A percentile compares a stretch with the other conserved stretches of the same genome.
phyloP scores from a whole-genome alignment of 2,113 vertebrate species.

The Pogona vitticeps region DNA sequence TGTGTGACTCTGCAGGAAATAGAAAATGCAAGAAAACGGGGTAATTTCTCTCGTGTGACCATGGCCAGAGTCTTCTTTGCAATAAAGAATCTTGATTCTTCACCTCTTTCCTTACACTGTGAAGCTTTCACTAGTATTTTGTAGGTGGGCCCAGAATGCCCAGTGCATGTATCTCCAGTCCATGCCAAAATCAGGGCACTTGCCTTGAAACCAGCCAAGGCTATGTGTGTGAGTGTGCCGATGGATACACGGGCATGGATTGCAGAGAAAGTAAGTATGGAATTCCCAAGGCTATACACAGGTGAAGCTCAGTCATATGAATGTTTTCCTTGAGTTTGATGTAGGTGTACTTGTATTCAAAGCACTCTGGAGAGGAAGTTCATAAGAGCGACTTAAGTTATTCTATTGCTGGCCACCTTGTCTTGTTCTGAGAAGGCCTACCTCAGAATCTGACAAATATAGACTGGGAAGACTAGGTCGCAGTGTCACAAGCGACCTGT shows the following conservation, averaged over 20 bases:
- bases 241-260: constrained; percentile 83
- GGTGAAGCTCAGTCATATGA: neutral
- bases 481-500: too few relatives aligned
- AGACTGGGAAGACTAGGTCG: neutral
- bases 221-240: constrained; percentile 85
- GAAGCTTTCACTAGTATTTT: constrained; percentile 14
- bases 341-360: neutral
- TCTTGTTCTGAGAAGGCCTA: neutral
- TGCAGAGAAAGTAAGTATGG: constrained; percentile 84
- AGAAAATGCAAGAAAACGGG: too few relatives aligned
- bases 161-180: constrained; percentile 66
- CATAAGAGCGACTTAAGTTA: neutral
- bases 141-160: constrained; percentile 59
- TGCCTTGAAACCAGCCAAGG: constrained; percentile 75
- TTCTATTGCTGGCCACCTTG: neutral
- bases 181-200: constrained; percentile 76
- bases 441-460: neutral
- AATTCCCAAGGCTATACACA: neutral
- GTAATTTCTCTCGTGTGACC: too few relatives aligned
- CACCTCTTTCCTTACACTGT: fast-evolving
- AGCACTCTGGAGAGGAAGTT: neutral
- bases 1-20: too few relatives aligned
- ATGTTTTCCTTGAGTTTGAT: neutral
- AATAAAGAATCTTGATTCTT: neutral
- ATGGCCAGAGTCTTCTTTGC: too few relatives aligned